These are phyloP conservation scores for Ammospiza caudacuta DNA, from an alignment of 2,113 vertebrate species.

Conservation along the genomic window DNA sequence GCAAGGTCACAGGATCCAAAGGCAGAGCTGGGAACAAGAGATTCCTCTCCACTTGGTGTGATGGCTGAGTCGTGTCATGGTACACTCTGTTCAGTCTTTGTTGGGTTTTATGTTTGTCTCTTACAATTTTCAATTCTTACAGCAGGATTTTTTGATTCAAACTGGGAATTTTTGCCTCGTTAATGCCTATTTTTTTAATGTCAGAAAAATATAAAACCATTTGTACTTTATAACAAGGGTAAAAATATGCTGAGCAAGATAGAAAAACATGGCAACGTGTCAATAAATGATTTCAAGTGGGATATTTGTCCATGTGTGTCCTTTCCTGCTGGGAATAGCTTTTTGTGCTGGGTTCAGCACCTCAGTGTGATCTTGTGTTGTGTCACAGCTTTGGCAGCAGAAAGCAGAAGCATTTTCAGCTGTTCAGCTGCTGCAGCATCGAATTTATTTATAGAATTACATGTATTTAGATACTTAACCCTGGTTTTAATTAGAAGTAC, in stretches of 20 bases:
- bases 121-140: neutral
- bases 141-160: neutral
- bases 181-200: constrained; percentile 49
- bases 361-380: neutral
- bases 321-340: neutral
- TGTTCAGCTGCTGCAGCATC: neutral
- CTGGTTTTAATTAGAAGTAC: neutral
- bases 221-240: constrained; percentile 45
- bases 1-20: constrained; percentile 48
- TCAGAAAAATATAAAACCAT: constrained; percentile 25
- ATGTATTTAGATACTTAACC: neutral
- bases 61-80: neutral
- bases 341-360: neutral
- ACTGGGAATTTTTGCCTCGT: constrained; percentile 14
- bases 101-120: constrained; percentile 4
- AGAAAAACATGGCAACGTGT: neutral
- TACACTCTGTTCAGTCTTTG: neutral
- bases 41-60: constrained; percentile 22
- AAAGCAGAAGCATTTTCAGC: neutral
- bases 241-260: neutral
- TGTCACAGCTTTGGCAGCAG: neutral
- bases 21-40: constrained; percentile 46
- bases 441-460: neutral
- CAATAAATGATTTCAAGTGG: constrained; percentile 45
- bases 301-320: neutral